Base-by-base conservation (phyloP, 2,797 vertebrate genomes). In the Anguilla anguilla region DNA sequence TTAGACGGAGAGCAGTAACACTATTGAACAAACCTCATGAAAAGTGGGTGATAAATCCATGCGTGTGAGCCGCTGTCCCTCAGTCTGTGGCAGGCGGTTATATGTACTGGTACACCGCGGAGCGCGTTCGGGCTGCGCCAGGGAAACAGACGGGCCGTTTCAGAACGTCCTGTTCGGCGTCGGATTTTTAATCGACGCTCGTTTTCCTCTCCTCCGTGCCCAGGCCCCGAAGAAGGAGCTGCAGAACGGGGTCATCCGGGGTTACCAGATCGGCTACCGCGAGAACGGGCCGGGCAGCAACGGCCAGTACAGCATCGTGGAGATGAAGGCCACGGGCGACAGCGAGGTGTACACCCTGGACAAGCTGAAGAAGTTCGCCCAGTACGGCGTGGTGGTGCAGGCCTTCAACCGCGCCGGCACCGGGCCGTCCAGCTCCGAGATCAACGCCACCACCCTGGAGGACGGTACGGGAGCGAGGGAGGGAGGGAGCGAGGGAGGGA, bases 241-340 rank as follows among this genome's bases (percentile, higher is more conserved):
- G 85, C 98, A 99, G 95, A 99, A 99, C 0, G 98, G 98, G 0
- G 97, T 99, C 88, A 99, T 99, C 93, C 97, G 98, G 0, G 98
- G 98, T 89, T 99, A 99, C 95, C 98, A 99, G 95, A 99, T 99
- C 0, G 98, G 98, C 25, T 99, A 99, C 95, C 95, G 98, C 83
- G 98, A 99, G 93, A 99, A 99, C 86, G 98, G 98, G 81, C 98
- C 98, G 0, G 98, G 98, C 92, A 99, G 98, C 95, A 99, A 97
- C 0, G 98, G 98, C 84, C 98, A 99, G 92, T 99, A 99, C 95
- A 99, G 97, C 94, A 99, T 99, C 0, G 98, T 99, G 93, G 98
- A 99, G 94, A 99, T 99, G 98, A 99, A 99, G 90, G 98, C 98
- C 49, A 99, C 98, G 0, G 98, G 98, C 0, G 98, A 99, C 96